Percentiles rank a stretch among this genome's conserved stretches.
These are phyloP conservation scores for Trachythela sp. DNA, from an alignment of 64 coral and sea anemone genomes.

Conservation along the genomic window DNA sequence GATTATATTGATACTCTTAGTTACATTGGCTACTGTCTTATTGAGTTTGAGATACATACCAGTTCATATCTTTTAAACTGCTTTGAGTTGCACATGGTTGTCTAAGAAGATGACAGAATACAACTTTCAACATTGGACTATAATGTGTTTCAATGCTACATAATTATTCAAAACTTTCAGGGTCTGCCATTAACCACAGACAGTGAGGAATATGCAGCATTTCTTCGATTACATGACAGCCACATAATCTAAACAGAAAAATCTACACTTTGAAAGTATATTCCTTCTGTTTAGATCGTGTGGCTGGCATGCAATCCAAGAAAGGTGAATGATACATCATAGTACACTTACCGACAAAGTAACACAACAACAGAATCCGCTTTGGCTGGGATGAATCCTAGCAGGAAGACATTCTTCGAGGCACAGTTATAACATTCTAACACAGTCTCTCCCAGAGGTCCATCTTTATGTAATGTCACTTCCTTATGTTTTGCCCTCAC, in stretches of 20 bases:
- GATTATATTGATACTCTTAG: too few relatives aligned
- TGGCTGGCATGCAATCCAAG: neutral
- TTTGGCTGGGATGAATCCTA: conserved; percentile 96
- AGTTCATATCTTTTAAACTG: conserved; percentile 95
- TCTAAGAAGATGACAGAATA: conserved; percentile 38
- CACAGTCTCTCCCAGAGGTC: conserved; percentile 87
- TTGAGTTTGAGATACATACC: conserved; percentile 58
- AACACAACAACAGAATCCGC: conserved; percentile 95
- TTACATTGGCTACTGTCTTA: too few relatives aligned
- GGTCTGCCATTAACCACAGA: too few relatives aligned
- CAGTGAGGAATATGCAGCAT: too few relatives aligned
- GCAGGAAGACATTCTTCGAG: conserved; percentile 85
- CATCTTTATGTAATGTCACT: conserved; percentile 95
- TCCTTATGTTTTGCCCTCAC: conserved; percentile 98
- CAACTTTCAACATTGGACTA: too few relatives aligned
- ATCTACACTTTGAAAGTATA: too few relatives aligned
- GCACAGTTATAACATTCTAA: conserved; percentile 97
- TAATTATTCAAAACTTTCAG: too few relatives aligned
- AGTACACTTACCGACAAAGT: conserved; percentile 67
- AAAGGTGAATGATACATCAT: neutral
- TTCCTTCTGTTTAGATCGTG: neutral
- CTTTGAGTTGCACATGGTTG: conserved; percentile 98
- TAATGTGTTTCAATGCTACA: too few relatives aligned
- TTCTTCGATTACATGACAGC: too few relatives aligned
- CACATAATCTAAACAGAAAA: too few relatives aligned